Percentiles rank a stretch among this genome's conserved stretches.
Conservation (phyloP, 2,113 vertebrate genomes). For the Pelecanus crispus region DNA sequence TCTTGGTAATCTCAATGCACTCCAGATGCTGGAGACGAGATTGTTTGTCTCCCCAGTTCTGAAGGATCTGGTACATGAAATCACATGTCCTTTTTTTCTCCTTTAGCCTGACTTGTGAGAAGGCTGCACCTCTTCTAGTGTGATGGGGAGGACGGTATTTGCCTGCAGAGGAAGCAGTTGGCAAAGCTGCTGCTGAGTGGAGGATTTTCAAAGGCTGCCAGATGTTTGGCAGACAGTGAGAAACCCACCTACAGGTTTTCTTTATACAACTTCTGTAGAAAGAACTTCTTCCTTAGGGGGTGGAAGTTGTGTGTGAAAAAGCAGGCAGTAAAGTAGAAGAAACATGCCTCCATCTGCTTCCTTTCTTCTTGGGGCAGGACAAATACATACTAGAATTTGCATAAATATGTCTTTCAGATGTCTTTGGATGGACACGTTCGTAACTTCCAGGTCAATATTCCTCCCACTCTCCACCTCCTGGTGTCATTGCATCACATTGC, state of each 20-base stretch:
- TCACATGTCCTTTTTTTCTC: not conserved
- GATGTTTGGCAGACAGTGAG: not conserved
- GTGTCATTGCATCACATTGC: not conserved
- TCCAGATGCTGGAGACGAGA: not conserved
- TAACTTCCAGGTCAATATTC: not conserved
- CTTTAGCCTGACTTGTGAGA: not conserved
- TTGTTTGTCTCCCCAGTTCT: not conserved
- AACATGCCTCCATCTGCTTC: not conserved
- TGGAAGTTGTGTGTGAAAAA: not conserved
- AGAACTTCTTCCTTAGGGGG: not conserved
- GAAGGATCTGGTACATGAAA: not conserved
- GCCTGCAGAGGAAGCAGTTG: not conserved
- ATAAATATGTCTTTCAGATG: not conserved
- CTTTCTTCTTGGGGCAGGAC: not conserved
- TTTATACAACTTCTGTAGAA: not conserved
- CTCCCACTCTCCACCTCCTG: not conserved
- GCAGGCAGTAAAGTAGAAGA: not conserved
- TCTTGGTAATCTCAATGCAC: not conserved
- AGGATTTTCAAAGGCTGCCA: not conserved
- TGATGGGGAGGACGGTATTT: not conserved
- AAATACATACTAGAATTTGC: not conserved
- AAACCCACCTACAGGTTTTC: not conserved
- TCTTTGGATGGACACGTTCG: not conserved
- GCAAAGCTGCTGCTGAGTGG: not conserved
- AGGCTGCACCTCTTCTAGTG: not conserved